Evolutionary conservation across 2,888 invertebrate species (phyloP).

Genomic region (Eilema depressum): DNA sequence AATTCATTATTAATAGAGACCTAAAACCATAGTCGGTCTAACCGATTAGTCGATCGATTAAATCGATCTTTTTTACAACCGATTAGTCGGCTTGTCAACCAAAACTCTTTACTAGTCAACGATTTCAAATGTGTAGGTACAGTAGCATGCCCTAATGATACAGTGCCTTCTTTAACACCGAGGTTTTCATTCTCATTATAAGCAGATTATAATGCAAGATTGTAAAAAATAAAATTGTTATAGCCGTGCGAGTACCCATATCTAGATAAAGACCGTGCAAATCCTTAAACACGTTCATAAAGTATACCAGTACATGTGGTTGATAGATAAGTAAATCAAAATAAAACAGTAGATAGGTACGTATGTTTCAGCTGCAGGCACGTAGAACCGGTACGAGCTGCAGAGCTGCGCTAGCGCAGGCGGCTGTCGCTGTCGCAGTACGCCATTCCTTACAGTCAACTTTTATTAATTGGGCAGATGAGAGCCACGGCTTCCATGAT

Average conservation of each 20-base stretch:
- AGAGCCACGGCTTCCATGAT: slow-evolving; percentile 83
- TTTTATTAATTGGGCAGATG: slow-evolving; percentile 87
- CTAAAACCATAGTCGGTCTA: too few relatives aligned
- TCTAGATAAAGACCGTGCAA: slow-evolving; percentile 58
- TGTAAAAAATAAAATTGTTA: not conserved
- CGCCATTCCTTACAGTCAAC: slow-evolving; percentile 84
- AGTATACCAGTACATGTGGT: slow-evolving; percentile 60
- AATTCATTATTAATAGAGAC: too few relatives aligned
- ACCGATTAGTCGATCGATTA: too few relatives aligned
- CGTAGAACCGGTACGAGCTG: slow-evolving; percentile 74
- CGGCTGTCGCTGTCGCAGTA: slow-evolving; percentile 72
- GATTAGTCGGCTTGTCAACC: too few relatives aligned
- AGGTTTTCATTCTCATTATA: slow-evolving; percentile 5
- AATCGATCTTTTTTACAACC: too few relatives aligned
- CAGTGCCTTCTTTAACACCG: not conserved
- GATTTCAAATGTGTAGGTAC: too few relatives aligned
- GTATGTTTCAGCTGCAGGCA: slow-evolving; percentile 79
- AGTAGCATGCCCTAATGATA: not conserved
- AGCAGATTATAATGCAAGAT: slow-evolving; percentile 16
- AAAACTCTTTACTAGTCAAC: too few relatives aligned
- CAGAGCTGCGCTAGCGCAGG: slow-evolving; percentile 57
- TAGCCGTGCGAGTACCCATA: slow-evolving; percentile 16
- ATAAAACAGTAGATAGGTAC: slow-evolving; percentile 77
- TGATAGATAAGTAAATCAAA: slow-evolving; percentile 84
- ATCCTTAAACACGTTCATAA: slow-evolving; percentile 62